Evolutionary conservation across 2,888 invertebrate species (phyloP).

Genomic region (Leucophenga montana): DNA sequence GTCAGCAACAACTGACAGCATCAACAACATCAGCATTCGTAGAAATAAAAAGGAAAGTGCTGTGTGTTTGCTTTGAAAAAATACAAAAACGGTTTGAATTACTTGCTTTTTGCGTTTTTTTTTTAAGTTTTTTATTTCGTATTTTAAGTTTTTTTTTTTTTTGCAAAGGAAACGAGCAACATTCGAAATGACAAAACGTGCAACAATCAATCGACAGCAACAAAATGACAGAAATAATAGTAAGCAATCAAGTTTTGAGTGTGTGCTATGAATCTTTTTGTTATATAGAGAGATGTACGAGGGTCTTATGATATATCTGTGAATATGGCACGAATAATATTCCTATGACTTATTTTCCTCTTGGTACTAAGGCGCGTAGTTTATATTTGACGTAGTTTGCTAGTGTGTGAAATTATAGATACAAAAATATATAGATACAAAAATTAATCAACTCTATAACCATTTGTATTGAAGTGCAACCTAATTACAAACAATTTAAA

Average conservation of each 20-base stretch:
- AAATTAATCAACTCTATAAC: too few species aligned
- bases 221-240: conserved; percentile 1
- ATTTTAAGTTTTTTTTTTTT: neutral
- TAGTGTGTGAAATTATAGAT: too few species aligned
- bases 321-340: too few species aligned
- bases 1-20: conserved; percentile 10
- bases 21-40: conserved; percentile 13
- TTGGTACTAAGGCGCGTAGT: too few species aligned
- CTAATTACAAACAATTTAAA: too few species aligned
- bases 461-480: too few species aligned
- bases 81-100: conserved; percentile 19
- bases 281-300: neutral
- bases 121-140: neutral
- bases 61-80: neutral
- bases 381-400: neutral
- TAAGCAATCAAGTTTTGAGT: neutral
- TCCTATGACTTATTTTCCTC: too few species aligned
- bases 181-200: neutral
- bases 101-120: conserved; percentile 2
- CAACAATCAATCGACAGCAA: conserved; percentile 15
- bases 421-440: too few species aligned
- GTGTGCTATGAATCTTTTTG: neutral
- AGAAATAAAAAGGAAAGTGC: conserved; percentile 24
- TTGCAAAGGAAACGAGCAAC: neutral
- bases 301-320: neutral